Evolutionary conservation across 2,113 vertebrate genomes (phyloP).

Genomic region (Eurystomus gularis): DNA sequence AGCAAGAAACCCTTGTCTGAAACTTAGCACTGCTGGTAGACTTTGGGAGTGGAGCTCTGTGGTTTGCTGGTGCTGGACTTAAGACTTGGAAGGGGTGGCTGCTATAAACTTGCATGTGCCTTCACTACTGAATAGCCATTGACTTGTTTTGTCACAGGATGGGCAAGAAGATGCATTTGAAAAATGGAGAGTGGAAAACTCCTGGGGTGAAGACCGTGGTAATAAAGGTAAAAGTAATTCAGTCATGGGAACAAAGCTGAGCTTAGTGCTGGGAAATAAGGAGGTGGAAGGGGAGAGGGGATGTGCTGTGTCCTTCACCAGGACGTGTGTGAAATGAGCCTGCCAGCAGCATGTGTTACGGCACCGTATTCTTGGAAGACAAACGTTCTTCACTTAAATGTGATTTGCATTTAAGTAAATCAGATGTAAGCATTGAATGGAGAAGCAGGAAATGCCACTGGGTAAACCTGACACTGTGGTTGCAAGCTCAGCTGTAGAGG

Average conservation of each 20-base stretch:
- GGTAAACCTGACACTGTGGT: background rate
- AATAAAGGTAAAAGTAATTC: constrained; percentile 87
- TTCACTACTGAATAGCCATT: background rate
- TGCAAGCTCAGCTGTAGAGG: background rate
- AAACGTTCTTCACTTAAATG: background rate
- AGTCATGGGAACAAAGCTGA: background rate
- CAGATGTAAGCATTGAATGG: background rate
- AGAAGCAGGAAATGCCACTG: background rate
- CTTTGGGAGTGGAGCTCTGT: background rate
- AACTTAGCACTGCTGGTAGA: background rate
- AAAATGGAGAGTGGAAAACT: constrained; percentile 98
- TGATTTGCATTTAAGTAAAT: background rate
- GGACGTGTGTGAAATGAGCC: background rate
- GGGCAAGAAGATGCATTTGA: constrained; percentile 81
- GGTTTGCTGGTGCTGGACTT: background rate
- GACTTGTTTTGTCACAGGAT: constrained; percentile 73
- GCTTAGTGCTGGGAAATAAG: background rate
- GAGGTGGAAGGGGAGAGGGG: background rate
- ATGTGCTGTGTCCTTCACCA: background rate
- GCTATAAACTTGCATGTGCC: background rate
- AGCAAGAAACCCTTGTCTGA: background rate
- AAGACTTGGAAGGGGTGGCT: background rate
- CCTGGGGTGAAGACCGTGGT: constrained; percentile 96
- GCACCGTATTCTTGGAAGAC: background rate
- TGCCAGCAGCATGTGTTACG: background rate